These are phyloP conservation scores for Podocnemis expansa DNA, from an alignment of 2,113 vertebrate genomes.

Conservation along the genomic window DNA sequence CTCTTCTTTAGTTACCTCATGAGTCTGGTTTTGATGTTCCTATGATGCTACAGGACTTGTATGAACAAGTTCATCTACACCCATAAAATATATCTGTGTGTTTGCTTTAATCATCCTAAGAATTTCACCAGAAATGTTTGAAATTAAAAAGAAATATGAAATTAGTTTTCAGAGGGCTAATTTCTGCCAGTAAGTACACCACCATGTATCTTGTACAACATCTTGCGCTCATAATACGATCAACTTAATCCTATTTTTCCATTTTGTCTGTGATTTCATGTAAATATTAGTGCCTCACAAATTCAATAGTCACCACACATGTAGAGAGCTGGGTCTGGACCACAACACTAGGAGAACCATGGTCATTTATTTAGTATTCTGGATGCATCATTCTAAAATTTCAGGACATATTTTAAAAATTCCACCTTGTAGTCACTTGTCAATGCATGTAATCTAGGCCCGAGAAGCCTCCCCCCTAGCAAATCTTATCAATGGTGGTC, in stretches of 20 bases:
- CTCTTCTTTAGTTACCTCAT: too few species aligned
- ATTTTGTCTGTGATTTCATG: neutral
- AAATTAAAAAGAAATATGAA: neutral
- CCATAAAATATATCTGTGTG: too few species aligned
- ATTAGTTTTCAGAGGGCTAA: neutral
- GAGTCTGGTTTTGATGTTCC: too few species aligned
- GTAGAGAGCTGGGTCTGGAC: neutral
- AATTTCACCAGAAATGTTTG: neutral
- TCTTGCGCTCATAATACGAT: neutral
- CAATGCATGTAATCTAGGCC: neutral
- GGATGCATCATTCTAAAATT: neutral
- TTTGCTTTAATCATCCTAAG: neutral
- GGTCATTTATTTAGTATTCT: neutral
- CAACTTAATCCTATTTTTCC: neutral
- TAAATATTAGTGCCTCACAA: neutral
- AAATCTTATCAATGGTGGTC: neutral
- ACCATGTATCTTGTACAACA: neutral
- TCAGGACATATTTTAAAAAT: neutral
- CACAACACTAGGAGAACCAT: neutral
- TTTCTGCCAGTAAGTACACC: neutral
- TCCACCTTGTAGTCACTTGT: neutral
- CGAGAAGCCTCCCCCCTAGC: neutral
- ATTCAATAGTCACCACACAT: fast-evolving
- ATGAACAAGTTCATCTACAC: too few species aligned
- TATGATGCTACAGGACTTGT: too few species aligned